Percentiles rank a stretch among this genome's conserved stretches.
Conservation (phyloP, 1,140 invertebrate genomes). For the Drosophila teissieri region DNA sequence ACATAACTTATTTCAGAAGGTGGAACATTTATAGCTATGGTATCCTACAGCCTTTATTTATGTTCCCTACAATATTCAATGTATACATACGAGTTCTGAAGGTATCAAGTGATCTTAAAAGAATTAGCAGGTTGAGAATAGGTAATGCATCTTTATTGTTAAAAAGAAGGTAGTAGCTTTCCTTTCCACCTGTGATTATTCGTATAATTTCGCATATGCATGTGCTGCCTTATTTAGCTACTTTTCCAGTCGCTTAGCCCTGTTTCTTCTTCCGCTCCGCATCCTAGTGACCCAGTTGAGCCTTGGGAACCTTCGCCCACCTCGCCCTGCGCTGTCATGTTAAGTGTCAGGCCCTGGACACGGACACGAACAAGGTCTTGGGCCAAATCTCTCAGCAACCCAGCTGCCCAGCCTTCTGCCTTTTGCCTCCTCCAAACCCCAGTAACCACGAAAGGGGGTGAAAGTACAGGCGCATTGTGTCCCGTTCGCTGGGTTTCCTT, state of each 20-base stretch:
- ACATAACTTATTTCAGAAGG: conserved; percentile 5
- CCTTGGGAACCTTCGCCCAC: conserved; percentile 9
- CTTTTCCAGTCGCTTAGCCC: conserved; percentile 5
- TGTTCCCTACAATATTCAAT: too few species aligned
- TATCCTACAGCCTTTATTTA: neutral
- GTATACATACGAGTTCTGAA: too few species aligned
- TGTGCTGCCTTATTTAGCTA: conserved; percentile 48
- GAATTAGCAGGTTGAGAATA: too few species aligned
- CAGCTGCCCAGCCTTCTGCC: neutral
- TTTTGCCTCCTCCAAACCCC: neutral
- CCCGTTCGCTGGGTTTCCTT: conserved; percentile 23
- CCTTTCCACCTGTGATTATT: neutral
- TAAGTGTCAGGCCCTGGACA: conserved; percentile 53
- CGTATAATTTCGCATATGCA: conserved; percentile 20
- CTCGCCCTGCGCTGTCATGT: conserved; percentile 56
- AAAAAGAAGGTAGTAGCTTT: too few species aligned
- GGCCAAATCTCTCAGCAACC: conserved; percentile 7
- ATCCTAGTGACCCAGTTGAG: conserved; percentile 41
- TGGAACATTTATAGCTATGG: neutral
- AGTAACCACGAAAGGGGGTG: conserved; percentile 3
- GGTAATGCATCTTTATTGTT: too few species aligned
- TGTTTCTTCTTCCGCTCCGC: neutral
- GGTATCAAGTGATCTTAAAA: too few species aligned
- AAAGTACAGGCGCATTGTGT: conserved; percentile 19
- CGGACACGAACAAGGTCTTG: conserved; percentile 27